Conservation (phyloP, 2,888 invertebrate genomes). For the Marronus borbonicus region DNA sequence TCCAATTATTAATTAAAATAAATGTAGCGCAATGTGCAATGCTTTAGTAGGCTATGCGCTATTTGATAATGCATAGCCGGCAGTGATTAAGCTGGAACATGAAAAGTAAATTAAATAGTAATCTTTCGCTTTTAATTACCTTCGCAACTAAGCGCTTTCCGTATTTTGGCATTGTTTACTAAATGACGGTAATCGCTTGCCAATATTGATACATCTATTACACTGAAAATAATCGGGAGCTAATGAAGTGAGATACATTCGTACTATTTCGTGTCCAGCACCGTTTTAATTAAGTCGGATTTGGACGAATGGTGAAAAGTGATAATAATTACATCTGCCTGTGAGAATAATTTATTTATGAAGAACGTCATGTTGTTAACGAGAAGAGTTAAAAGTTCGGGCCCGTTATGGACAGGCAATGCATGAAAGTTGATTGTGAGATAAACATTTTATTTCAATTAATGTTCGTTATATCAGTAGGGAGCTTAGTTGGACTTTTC, state of each 20-base stretch:
- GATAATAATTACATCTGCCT: background rate
- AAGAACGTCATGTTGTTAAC: too few relatives aligned
- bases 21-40: background rate
- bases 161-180: background rate
- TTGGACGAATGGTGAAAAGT: background rate
- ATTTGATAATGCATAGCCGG: background rate
- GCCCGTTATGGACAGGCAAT: too few relatives aligned
- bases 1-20: background rate
- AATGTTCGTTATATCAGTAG: too few relatives aligned
- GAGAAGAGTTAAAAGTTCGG: too few relatives aligned
- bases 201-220: background rate
- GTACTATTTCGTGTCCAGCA: background rate
- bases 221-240: background rate
- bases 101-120: background rate
- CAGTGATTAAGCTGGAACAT: background rate
- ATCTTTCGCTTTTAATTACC: constrained; percentile 8
- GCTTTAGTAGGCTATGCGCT: background rate
- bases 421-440: too few relatives aligned
- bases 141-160: background rate
- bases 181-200: background rate
- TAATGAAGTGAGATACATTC: background rate
- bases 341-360: background rate
- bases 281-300: constrained; percentile 1
- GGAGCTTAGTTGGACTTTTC: too few relatives aligned
- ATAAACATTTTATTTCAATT: too few relatives aligned